These are phyloP conservation scores for Charadrius vociferus DNA, from an alignment of 2,113 vertebrate species.

Conservation along the genomic window DNA sequence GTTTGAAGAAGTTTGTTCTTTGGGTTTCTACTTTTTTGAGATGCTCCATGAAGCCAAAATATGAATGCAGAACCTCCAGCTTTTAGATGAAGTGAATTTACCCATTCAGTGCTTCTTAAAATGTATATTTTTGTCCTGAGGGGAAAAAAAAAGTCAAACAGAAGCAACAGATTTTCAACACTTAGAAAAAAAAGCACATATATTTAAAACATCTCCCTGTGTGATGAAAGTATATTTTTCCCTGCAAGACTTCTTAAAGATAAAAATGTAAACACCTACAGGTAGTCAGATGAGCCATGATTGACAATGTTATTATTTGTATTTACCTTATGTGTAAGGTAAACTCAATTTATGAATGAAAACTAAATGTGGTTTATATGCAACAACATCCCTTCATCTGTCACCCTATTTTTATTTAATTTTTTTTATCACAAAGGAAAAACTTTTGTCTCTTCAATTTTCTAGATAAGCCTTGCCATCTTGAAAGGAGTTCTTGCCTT, in stretches of 20 bases:
- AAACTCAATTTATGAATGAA: not conserved
- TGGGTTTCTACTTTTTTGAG: not conserved
- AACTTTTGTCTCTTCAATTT: not conserved
- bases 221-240: not conserved
- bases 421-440: not conserved
- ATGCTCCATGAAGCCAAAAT: not conserved
- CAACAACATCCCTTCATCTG: not conserved
- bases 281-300: not conserved
- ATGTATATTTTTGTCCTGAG: not conserved
- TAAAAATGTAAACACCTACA: not conserved
- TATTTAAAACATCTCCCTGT: not conserved
- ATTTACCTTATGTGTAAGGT: not conserved
- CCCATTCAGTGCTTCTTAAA: not conserved
- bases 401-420: not conserved
- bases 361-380: not conserved
- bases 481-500: not conserved
- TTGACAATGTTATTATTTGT: not conserved
- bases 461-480: not conserved
- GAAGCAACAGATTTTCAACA: not conserved
- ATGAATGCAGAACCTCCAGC: not conserved
- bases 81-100: not conserved
- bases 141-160: rapidly evolving
- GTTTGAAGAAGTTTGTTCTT: not conserved
- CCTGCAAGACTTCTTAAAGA: not conserved
- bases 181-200: not conserved